A percentile compares a stretch with the other conserved stretches of the same genome.
Conservation (phyloP, 2,888 invertebrate genomes). For the Prosopocoilus inquinatus region DNA sequence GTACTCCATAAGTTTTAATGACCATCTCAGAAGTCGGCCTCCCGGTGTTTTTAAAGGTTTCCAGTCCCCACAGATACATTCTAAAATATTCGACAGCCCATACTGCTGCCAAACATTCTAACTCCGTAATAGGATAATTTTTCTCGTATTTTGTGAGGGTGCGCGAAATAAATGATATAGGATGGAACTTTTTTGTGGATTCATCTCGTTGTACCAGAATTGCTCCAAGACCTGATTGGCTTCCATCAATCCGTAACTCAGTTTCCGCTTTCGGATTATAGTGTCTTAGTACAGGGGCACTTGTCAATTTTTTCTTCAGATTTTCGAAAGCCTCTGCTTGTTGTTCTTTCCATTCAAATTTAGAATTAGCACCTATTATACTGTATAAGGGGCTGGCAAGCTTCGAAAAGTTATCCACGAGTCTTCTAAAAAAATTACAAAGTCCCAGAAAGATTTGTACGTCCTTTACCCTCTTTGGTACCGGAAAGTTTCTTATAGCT, state of each 20-base stretch:
- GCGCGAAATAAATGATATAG: slow-evolving; percentile 13
- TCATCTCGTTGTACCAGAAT: slow-evolving; percentile 33
- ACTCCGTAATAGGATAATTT: slow-evolving; percentile 42
- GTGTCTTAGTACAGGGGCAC: slow-evolving; percentile 28
- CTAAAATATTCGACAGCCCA: slow-evolving; percentile 5
- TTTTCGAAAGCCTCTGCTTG: slow-evolving; percentile 18
- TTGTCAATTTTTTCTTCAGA: slow-evolving; percentile 30
- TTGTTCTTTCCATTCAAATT: slow-evolving; percentile 13
- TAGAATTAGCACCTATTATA: slow-evolving; percentile 10
- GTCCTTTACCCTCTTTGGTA: slow-evolving; percentile 19
- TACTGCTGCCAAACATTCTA: slow-evolving; percentile 38
- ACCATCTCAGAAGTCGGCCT: slow-evolving; percentile 21
- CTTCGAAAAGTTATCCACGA: slow-evolving; percentile 21
- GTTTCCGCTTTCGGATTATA: slow-evolving; percentile 28
- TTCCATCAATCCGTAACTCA: slow-evolving; percentile 39
- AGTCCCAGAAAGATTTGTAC: slow-evolving; percentile 21
- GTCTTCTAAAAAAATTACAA: slow-evolving; percentile 17
- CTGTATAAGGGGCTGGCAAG: slow-evolving; percentile 14
- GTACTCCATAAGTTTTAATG: slow-evolving; percentile 23
- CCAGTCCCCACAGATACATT: slow-evolving; percentile 10
- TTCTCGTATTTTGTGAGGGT: slow-evolving; percentile 29
- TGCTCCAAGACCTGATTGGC: slow-evolving; percentile 28
- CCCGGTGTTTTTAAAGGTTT: slow-evolving; percentile 6
- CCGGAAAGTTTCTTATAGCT: slow-evolving; percentile 22
- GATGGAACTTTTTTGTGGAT: no score